A percentile compares a stretch with the other conserved stretches of the same genome.
These are phyloP conservation scores for Dioctria rufipes DNA, from an alignment of 2,888 invertebrate genomes.

Conservation along the genomic window DNA sequence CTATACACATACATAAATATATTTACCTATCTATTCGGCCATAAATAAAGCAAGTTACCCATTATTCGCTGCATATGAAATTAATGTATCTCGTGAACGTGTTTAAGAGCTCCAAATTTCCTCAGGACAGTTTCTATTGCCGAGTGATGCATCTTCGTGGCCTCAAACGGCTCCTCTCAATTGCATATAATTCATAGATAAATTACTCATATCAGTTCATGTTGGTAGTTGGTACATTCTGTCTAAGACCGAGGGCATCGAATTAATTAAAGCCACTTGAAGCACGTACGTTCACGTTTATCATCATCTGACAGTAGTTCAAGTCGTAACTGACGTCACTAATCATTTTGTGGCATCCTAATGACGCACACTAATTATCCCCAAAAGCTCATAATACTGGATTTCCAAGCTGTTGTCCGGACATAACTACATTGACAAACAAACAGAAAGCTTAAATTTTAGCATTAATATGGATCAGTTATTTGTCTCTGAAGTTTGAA, in stretches of 20 bases:
- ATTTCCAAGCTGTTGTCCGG: constrained; percentile 38
- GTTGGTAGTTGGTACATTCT: constrained; percentile 13
- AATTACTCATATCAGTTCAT: constrained; percentile 39
- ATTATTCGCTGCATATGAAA: constrained; percentile 32
- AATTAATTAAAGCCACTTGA: constrained; percentile 32
- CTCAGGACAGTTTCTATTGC: constrained; percentile 14
- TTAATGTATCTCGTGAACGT: constrained; percentile 30
- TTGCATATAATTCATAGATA: constrained; percentile 37
- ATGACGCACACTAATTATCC: constrained; percentile 40
- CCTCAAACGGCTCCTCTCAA: constrained; percentile 14
- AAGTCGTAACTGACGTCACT: constrained; percentile 43
- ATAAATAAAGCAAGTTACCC: constrained; percentile 32
- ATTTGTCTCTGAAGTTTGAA: neutral
- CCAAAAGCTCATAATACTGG: constrained; percentile 21
- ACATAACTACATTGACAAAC: neutral
- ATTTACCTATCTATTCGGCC: constrained; percentile 28
- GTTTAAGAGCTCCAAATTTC: constrained; percentile 45
- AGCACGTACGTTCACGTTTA: constrained; percentile 39
- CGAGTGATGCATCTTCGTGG: neutral
- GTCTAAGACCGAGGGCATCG: neutral
- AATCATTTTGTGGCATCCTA: constrained; percentile 45
- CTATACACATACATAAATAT: too few species aligned
- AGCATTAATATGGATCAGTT: constrained; percentile 44
- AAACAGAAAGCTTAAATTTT: constrained; percentile 40
- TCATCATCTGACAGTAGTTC: constrained; percentile 32